Evolutionary conservation across 2,797 vertebrate species (phyloP).

Genomic region (Loriculus beryllinus): DNA sequence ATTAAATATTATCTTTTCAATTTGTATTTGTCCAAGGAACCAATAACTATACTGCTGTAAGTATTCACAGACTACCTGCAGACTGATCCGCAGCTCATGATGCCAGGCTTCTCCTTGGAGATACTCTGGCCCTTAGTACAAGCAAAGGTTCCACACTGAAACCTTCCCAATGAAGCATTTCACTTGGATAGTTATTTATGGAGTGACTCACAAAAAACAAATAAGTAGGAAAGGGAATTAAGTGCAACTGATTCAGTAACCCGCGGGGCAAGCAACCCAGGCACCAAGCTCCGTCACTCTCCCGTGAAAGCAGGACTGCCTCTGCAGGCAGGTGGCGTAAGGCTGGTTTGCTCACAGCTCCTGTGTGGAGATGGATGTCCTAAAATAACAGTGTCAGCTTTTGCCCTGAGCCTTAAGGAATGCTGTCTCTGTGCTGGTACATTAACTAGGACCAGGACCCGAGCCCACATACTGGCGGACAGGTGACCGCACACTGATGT

Average conservation of each 20-base stretch:
- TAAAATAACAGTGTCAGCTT: background rate
- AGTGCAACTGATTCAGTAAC: background rate
- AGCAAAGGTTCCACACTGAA: background rate
- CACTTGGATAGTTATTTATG: background rate
- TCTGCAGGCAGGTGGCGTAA: accelerated
- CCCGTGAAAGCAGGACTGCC: background rate
- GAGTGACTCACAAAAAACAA: background rate
- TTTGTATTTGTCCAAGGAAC: background rate
- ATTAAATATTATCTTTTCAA: background rate
- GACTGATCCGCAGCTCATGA: background rate
- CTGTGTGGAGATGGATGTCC: background rate
- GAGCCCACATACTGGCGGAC: background rate
- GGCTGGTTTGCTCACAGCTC: background rate
- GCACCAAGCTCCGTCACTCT: background rate
- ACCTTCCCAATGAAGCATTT: background rate
- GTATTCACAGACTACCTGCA: background rate
- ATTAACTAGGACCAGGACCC: accelerated
- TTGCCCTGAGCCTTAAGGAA: background rate
- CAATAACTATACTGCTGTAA: background rate
- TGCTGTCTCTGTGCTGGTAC: background rate
- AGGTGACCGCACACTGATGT: background rate
- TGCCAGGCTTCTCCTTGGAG: background rate
- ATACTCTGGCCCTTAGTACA: accelerated
- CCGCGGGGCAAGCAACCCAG: background rate
- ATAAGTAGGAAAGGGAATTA: background rate